Evolutionary conservation across 2,888 invertebrate genomes (phyloP).

Genomic region (Aphodius granarius): DNA sequence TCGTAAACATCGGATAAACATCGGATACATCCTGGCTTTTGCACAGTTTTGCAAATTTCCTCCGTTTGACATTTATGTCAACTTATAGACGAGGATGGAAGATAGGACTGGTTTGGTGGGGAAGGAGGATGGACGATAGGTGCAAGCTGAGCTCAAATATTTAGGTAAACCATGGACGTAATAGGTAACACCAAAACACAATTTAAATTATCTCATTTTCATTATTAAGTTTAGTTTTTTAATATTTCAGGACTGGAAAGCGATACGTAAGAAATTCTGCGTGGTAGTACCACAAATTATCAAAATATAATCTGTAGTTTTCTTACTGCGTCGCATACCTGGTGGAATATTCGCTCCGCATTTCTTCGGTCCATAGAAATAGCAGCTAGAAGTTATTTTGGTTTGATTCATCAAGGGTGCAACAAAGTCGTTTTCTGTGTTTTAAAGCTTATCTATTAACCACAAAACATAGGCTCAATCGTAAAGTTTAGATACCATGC

Average conservation of each 20-base stretch:
- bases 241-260: background rate
- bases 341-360: background rate
- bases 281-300: background rate
- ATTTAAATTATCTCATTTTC: background rate
- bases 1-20: conserved; percentile 29
- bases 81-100: conserved; percentile 17
- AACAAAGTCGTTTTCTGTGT: background rate
- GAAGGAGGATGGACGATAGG: background rate
- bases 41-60: background rate
- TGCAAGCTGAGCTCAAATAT: background rate
- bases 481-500: conserved; percentile 35
- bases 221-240: background rate
- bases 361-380: background rate
- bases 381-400: background rate
- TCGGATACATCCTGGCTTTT: conserved; percentile 1
- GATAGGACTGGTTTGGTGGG: background rate
- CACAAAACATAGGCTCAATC: conserved; percentile 10
- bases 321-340: background rate
- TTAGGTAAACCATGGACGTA: conserved; percentile 1
- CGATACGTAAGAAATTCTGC: background rate
- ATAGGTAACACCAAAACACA: background rate
- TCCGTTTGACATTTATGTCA: conserved; percentile 25
- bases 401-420: background rate
- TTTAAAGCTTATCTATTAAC: background rate
- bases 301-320: background rate